phyloP scores from a whole-genome alignment of 2,888 invertebrate genomes.

The Geotrupes spiniger region DNA sequence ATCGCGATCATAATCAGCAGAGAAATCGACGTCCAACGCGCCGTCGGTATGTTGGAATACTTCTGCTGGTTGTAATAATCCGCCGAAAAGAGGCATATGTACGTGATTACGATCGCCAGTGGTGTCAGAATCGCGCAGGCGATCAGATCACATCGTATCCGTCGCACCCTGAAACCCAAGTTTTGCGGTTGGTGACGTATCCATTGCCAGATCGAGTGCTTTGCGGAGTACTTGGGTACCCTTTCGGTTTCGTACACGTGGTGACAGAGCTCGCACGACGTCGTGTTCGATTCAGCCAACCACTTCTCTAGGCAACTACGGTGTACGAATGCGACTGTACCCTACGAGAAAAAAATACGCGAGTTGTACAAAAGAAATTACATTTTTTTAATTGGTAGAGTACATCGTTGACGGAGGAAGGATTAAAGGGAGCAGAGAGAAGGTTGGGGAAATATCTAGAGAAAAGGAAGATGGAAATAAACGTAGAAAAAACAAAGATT shows the following conservation, averaged over 20 bases:
- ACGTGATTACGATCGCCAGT: constrained; percentile 54
- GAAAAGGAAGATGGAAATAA: too few species aligned
- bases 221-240: constrained; percentile 59
- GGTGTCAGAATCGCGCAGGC: constrained; percentile 59
- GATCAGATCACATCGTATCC: constrained; percentile 53
- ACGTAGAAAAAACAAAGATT: too few species aligned
- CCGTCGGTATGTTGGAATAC: constrained; percentile 51
- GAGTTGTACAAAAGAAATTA: too few species aligned
- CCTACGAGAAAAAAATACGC: constrained; percentile 55
- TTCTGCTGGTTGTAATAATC: constrained; percentile 53
- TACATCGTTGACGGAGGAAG: too few species aligned
- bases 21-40: constrained; percentile 52
- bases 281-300: constrained; percentile 71
- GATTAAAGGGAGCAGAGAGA: too few species aligned
- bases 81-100: constrained; percentile 53
- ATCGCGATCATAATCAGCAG: constrained; percentile 52
- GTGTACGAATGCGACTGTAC: constrained; percentile 71
- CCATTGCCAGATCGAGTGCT: constrained; percentile 61
- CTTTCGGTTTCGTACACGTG: constrained; percentile 63
- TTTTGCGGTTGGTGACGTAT: constrained; percentile 44
- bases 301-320: constrained; percentile 71
- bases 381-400: too few species aligned
- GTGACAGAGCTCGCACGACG: constrained; percentile 71
- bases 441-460: too few species aligned
- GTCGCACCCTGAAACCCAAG: constrained; percentile 40